Conservation (phyloP, 2,888 invertebrate species). For the Erynnis tages region DNA sequence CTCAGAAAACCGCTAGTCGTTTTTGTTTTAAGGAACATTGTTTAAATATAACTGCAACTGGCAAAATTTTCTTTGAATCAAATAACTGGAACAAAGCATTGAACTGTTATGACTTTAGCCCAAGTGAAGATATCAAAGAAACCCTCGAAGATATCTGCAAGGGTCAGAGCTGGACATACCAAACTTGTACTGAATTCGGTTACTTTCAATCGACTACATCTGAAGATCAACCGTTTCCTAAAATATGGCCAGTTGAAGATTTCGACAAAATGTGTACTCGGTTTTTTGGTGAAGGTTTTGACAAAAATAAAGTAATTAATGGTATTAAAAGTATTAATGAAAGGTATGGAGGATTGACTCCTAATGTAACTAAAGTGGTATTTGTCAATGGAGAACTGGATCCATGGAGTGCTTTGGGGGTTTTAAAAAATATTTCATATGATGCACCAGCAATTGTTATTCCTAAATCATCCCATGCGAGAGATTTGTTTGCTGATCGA, state of each 20-base stretch:
- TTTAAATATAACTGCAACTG: conserved; percentile 36
- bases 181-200: conserved; percentile 90
- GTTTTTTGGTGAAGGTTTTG: conserved; percentile 63
- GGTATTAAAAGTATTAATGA: conserved; percentile 67
- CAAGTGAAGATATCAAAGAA: conserved; percentile 49
- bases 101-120: conserved; percentile 54
- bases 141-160: conserved; percentile 40
- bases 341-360: conserved; percentile 69
- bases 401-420: conserved; percentile 80
- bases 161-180: conserved; percentile 83
- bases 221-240: conserved; percentile 80
- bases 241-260: conserved; percentile 62
- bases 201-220: conserved; percentile 85
- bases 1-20: conserved; percentile 58
- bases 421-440: conserved; percentile 66
- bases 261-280: conserved; percentile 63
- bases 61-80: conserved; percentile 26
- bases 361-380: conserved; percentile 77
- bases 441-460: conserved; percentile 62
- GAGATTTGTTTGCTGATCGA: conserved; percentile 55
- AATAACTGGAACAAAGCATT: conserved; percentile 39
- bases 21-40: conserved; percentile 52
- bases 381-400: conserved; percentile 82
- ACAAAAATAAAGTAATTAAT: conserved; percentile 53
- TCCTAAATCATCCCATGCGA: conserved; percentile 57